A percentile compares a stretch with the other conserved stretches of the same genome.
Conservation (phyloP, 2,797 vertebrate genomes). For the Gallirallus australis region DNA sequence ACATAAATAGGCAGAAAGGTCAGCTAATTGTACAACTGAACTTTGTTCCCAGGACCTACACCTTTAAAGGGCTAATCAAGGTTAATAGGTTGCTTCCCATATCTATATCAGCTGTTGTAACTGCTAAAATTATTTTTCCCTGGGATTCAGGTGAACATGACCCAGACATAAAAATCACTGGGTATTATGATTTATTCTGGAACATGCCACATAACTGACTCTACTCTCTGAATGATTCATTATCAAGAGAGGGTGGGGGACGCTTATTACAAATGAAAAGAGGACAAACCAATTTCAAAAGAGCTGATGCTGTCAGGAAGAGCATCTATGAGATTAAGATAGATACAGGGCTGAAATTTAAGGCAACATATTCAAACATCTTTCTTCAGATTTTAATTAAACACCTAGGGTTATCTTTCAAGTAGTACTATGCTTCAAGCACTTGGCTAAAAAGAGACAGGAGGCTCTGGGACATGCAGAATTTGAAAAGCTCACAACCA, state of each 20-base stretch:
- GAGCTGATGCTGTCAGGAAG: background rate
- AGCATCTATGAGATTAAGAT: background rate
- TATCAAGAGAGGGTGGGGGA: background rate
- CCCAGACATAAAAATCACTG: background rate
- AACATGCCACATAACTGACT: background rate
- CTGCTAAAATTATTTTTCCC: background rate
- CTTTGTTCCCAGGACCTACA: background rate
- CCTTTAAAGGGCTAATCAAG: background rate
- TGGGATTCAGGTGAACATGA: background rate
- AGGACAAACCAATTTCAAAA: background rate
- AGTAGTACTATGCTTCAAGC: background rate
- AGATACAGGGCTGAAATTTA: background rate
- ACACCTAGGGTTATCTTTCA: background rate
- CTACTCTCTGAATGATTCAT: background rate
- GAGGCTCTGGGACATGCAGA: background rate
- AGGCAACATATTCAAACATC: background rate
- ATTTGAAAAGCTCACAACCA: background rate
- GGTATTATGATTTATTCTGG: background rate
- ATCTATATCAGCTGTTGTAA: background rate
- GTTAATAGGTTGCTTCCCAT: background rate
- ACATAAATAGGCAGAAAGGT: background rate
- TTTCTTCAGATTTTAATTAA: slow-evolving; percentile 34
- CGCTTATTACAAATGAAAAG: background rate
- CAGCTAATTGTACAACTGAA: background rate
- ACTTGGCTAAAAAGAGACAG: background rate